Evolutionary conservation across 2,113 vertebrate genomes (phyloP).

Genomic region (Heterochromis multidens): DNA sequence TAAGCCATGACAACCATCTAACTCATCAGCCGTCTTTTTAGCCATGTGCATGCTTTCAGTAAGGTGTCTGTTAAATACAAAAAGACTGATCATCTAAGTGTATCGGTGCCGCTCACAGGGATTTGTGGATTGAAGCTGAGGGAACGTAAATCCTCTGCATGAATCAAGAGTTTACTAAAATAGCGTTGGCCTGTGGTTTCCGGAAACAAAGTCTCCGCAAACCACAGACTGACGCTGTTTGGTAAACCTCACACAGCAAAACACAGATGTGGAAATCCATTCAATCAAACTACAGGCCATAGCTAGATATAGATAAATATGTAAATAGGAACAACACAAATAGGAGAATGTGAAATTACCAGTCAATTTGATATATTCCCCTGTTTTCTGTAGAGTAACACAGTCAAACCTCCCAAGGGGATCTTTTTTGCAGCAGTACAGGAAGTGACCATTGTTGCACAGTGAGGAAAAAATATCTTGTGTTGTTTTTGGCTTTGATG

Average conservation of each 20-base stretch:
- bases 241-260: background rate
- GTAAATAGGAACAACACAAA: background rate
- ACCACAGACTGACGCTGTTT: background rate
- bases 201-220: background rate
- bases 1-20: background rate
- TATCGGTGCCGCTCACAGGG: background rate
- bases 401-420: background rate
- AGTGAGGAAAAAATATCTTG: background rate
- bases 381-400: background rate
- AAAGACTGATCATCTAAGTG: background rate
- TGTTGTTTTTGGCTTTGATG: constrained; percentile 24
- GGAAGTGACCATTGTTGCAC: background rate
- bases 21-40: background rate
- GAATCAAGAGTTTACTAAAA: background rate
- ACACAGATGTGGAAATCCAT: background rate
- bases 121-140: background rate
- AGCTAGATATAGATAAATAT: background rate
- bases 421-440: background rate
- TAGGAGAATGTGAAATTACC: background rate
- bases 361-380: background rate
- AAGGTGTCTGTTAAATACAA: background rate
- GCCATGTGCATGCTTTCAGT: background rate
- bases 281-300: background rate
- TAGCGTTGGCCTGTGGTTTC: background rate
- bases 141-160: background rate